Conservation (phyloP, 2,113 vertebrate genomes). For the Protobothrops flavoviridis region DNA sequence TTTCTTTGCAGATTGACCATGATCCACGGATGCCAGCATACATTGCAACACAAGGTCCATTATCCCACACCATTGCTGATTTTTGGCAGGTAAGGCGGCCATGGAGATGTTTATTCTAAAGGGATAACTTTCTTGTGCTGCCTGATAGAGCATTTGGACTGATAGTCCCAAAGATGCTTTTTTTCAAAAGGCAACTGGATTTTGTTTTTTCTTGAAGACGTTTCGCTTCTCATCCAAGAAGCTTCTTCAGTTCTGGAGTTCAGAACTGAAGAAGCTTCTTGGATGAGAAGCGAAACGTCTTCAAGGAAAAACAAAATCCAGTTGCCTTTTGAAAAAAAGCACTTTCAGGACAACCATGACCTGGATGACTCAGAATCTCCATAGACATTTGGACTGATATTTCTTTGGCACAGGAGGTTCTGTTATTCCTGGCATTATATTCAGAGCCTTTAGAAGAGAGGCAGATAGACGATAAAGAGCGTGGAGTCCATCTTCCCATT, state of each 20-base stretch:
- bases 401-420: neutral
- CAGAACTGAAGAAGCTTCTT: too few species aligned
- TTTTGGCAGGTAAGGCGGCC: slow-evolving; percentile 91
- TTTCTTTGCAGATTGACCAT: slow-evolving; percentile 83
- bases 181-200: neutral
- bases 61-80: slow-evolving; percentile 92
- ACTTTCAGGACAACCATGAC: neutral
- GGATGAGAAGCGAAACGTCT: too few species aligned
- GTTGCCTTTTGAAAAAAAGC: neutral
- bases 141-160: neutral
- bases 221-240: neutral
- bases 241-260: neutral
- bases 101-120: neutral
- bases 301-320: neutral
- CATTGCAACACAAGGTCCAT: slow-evolving; percentile 92
- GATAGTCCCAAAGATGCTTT: neutral
- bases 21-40: slow-evolving; percentile 95
- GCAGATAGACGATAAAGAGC: neutral
- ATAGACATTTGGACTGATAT: neutral
- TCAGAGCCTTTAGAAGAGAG: neutral
- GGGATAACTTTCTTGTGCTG: neutral
- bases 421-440: neutral
- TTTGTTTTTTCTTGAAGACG: neutral
- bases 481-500: neutral
- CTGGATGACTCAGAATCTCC: neutral